A percentile compares a stretch with the other conserved stretches of the same genome.
Evolutionary conservation across 2,797 vertebrate genomes (phyloP).

Genomic region (Ceryle rudis): DNA sequence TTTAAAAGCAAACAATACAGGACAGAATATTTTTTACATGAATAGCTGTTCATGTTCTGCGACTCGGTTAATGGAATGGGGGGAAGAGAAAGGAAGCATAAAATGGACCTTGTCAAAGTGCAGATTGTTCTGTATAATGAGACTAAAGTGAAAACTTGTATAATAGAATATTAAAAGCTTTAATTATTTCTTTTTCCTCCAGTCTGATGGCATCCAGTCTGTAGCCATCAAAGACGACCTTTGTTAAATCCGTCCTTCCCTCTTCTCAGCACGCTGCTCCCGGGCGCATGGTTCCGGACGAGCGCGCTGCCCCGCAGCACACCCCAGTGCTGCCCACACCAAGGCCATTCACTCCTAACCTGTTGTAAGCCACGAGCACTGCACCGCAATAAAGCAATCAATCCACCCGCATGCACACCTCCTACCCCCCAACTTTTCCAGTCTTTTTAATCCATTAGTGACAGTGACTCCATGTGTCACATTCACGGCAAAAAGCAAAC

Average conservation of each 20-base stretch:
- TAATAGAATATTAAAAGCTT: not conserved
- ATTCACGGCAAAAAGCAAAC: not conserved
- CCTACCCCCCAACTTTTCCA: not conserved
- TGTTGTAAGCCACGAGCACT: fast-evolving
- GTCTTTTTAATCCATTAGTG: not conserved
- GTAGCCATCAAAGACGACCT: not conserved
- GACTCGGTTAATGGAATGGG: fast-evolving
- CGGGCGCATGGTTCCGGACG: fast-evolving
- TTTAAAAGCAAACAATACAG: not conserved
- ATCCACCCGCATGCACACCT: not conserved
- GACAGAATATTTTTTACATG: not conserved
- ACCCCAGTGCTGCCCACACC: fast-evolving
- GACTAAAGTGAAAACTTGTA: not conserved
- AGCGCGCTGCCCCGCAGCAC: not conserved
- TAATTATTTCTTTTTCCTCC: conserved; percentile 20
- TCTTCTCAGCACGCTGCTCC: not conserved
- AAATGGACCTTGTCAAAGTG: not conserved
- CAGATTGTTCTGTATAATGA: not conserved
- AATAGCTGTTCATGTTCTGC: not conserved
- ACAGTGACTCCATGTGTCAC: not conserved
- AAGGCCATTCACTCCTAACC: not conserved
- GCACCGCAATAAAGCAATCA: not conserved
- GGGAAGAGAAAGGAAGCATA: not conserved
- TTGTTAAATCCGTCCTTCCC: not conserved
- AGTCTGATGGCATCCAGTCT: not conserved